Evolutionary conservation across 1,140 invertebrate species (phyloP).

Genomic region (Drosophila elegans): DNA sequence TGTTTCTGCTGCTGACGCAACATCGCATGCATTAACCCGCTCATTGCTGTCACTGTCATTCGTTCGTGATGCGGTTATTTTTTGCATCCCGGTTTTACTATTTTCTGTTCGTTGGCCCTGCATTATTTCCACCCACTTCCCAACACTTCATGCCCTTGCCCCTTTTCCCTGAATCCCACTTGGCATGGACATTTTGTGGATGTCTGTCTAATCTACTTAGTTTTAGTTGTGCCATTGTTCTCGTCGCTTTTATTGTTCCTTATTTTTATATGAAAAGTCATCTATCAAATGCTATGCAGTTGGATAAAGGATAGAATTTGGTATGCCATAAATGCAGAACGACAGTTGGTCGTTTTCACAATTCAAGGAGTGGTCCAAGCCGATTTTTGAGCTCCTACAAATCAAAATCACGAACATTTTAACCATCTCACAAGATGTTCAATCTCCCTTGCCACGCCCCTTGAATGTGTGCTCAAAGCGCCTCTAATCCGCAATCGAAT

Average conservation of each 20-base stretch:
- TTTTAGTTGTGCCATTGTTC: constrained; percentile 48
- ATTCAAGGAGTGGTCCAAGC: not conserved
- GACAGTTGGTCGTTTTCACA: constrained; percentile 16
- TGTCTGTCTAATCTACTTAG: constrained; percentile 55
- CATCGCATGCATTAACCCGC: constrained; percentile 77
- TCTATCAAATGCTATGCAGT: constrained; percentile 48
- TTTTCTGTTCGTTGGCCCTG: constrained; percentile 24
- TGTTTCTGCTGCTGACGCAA: constrained; percentile 41
- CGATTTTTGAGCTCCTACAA: constrained; percentile 20
- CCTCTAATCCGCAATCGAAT: constrained; percentile 44
- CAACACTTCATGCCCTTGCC: not conserved
- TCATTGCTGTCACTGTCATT: constrained; percentile 75
- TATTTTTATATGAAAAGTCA: constrained; percentile 48
- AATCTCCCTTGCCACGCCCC: constrained; percentile 10
- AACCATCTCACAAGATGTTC: constrained; percentile 21
- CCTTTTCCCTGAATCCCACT: constrained; percentile 4
- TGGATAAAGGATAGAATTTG: constrained; percentile 5
- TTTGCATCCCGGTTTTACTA: constrained; percentile 32
- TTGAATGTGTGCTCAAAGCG: not conserved
- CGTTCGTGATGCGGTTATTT: constrained; percentile 66
- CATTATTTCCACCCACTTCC: constrained; percentile 15
- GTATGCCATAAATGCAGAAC: not conserved
- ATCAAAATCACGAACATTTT: constrained; percentile 19
- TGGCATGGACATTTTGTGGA: constrained; percentile 50
- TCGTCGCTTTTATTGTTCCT: constrained; percentile 11